These are phyloP conservation scores for Schizothorax lantsangensis DNA, from an alignment of 2,797 vertebrate species.

Conservation along the genomic window DNA sequence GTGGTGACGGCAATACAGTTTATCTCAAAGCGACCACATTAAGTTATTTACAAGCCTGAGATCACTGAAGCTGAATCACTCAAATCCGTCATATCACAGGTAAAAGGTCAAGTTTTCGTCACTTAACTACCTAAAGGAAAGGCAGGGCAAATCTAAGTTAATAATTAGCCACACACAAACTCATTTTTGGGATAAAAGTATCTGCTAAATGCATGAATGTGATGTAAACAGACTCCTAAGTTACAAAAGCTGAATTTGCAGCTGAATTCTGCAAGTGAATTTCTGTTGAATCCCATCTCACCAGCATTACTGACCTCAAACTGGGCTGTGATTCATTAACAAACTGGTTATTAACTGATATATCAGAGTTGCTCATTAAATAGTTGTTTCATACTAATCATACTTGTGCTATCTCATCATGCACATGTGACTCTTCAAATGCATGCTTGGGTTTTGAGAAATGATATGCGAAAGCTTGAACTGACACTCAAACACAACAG, in stretches of 20 bases:
- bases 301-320: not conserved
- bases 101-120: slow-evolving; percentile 33
- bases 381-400: not conserved
- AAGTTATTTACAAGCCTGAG: slow-evolving; percentile 14
- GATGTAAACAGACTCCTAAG: not conserved
- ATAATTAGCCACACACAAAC: slow-evolving; percentile 37
- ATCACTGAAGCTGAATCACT: not conserved
- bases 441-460: not conserved
- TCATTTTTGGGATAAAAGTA: not conserved
- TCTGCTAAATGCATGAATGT: not conserved
- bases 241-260: not conserved
- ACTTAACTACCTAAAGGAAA: slow-evolving; percentile 17
- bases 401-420: not conserved
- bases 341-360: not conserved
- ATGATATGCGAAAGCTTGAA: not conserved
- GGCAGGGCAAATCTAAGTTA: not conserved
- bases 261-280: no score
- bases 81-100: not conserved
- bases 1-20: not conserved
- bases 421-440: not conserved
- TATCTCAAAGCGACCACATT: not conserved
- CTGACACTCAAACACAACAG: not conserved
- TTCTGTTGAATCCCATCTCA: not conserved
- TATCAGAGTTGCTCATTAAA: not conserved
- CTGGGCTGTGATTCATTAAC: not conserved